Evolutionary conservation across 2,888 invertebrate species (phyloP), one percentile per base, ranked within the genome.

Genomic region (Sarcophaga variegata): DNA sequence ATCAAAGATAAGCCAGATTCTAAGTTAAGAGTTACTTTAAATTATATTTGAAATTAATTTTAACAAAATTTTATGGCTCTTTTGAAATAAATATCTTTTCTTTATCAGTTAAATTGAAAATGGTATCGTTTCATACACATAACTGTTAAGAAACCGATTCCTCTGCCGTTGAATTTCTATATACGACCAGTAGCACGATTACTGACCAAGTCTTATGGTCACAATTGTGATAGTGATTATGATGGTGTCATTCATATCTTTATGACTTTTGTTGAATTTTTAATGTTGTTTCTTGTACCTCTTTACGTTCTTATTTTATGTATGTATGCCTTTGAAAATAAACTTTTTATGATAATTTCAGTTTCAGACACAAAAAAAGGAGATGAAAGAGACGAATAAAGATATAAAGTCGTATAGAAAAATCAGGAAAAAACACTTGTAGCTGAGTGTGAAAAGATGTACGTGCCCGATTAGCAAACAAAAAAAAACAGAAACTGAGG

Each of bases 381-480:
- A 54, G 17, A 54, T 54, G 14, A 54, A 14, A 54, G 71, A 66
- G 11, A 60, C 14, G 6, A 66, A 66, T 37, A 37, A 37, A 37
- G 37, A 37, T 37, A 37, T 37, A 37, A 37, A 37, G 37, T 37
- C 37, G 2, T 37, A 72, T 62, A 37, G 70, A 54, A 72, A 72
- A 72, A 17, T 12, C 49, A 47, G 49, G 66, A 70, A 79, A 8
- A 70, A 80, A 86, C 83, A 80, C 83, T 83, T 86, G 86, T 77
- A 80, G 80, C 72, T 76, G 67, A 83, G 86, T 86, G 86, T 86
- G 79, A 86, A 86, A 67, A 77, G 86, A 86, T 86, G 76, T 80
- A 77, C 86, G 86, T 86, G 86, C 22, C 80, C 71, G 86, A 86
- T 86, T 80, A 83, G 47, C 62, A 72, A 79, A 54, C 22, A 22